A percentile compares a stretch with the other conserved stretches of the same genome.
Conservation (phyloP, 2,113 vertebrate species). For the Pseudonaja textilis region DNA sequence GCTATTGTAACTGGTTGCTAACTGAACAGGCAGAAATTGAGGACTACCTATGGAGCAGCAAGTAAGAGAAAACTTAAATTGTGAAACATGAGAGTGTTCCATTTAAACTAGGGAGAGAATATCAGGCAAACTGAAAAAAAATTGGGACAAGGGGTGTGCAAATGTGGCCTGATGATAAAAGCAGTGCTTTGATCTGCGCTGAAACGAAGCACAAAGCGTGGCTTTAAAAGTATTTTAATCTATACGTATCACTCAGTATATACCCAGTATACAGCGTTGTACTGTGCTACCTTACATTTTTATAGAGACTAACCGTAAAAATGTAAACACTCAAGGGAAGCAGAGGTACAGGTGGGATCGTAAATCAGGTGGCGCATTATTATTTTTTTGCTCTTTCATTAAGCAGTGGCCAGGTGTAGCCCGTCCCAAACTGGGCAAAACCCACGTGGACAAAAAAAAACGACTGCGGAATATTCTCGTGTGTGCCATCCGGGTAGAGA, state of each 20-base stretch:
- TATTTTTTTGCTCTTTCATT: background rate
- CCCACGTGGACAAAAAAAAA: conserved; percentile 25
- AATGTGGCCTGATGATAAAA: background rate
- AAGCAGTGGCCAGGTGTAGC: background rate
- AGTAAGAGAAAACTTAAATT: background rate
- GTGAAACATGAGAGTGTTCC: background rate
- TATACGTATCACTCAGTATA: conserved; percentile 58
- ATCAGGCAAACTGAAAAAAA: background rate
- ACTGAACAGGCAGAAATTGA: too few relatives aligned
- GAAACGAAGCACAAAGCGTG: background rate
- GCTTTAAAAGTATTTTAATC: conserved; percentile 68
- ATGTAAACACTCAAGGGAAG: conserved; percentile 66
- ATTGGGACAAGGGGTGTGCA: background rate
- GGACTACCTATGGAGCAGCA: background rate
- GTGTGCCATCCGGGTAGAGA: conserved; percentile 55
- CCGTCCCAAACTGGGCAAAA: background rate
- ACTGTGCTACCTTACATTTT: conserved; percentile 58
- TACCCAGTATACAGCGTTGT: conserved; percentile 64
- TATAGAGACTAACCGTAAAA: conserved; percentile 64
- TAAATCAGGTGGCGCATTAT: conserved; percentile 3
- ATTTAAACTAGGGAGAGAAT: background rate
- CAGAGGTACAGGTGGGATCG: conserved; percentile 35
- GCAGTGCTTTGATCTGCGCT: background rate
- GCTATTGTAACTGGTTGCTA: too few relatives aligned
- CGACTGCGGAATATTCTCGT: conserved; percentile 37